Conservation (phyloP, 2,888 invertebrate genomes). For the Torymus tubicola region DNA sequence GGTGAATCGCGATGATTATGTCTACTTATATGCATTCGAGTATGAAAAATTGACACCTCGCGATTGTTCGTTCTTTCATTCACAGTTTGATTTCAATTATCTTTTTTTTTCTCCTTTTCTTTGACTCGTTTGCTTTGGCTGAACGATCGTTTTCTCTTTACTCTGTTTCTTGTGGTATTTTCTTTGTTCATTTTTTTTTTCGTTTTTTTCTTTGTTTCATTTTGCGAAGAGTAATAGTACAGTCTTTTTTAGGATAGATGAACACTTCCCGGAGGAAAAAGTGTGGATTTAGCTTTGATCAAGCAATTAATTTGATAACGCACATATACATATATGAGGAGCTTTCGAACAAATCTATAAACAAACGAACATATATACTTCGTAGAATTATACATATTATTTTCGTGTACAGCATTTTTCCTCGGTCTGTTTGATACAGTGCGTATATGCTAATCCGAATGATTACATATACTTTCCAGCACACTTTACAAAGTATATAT, state of each 20-base stretch:
- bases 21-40: slow-evolving; percentile 26
- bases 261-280: slow-evolving; percentile 18
- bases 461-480: slow-evolving; percentile 3
- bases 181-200: slow-evolving; percentile 3
- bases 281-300: too few relatives aligned
- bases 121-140: slow-evolving; percentile 49
- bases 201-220: neutral
- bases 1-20: neutral
- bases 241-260: slow-evolving; percentile 34
- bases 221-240: neutral
- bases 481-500: slow-evolving; percentile 32
- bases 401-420: neutral
- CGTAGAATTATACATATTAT: neutral
- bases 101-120: slow-evolving; percentile 49
- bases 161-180: neutral
- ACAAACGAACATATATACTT: neutral
- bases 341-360: neutral
- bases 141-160: slow-evolving; percentile 11
- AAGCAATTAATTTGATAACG: too few relatives aligned
- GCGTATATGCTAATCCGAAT: neutral
- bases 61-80: slow-evolving; percentile 14
- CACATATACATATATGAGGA: too few relatives aligned
- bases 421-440: slow-evolving; percentile 8
- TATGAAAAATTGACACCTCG: slow-evolving; percentile 37
- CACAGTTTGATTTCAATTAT: slow-evolving; percentile 31